phyloP scores from a whole-genome alignment of 37 sponge, comb jelly and placozoan genomes.

The Dysidea cf. avara region DNA sequence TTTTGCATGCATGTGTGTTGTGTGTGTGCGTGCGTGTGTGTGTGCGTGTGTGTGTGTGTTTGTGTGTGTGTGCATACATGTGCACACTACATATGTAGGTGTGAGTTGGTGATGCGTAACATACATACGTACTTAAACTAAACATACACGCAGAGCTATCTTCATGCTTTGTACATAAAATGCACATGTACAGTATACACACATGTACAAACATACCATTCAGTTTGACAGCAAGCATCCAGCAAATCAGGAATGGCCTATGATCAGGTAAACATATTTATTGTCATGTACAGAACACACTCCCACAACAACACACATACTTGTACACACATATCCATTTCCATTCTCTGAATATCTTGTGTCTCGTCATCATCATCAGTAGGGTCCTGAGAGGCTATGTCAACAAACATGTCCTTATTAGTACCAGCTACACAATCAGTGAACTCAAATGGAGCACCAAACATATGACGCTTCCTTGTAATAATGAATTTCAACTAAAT shows the following conservation, averaged over 20 bases:
- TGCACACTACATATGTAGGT: no score
- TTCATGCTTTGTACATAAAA: no score
- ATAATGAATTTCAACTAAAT: conserved; percentile 60
- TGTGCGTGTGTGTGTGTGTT: no score
- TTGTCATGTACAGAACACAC: no score
- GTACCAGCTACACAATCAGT: conserved; percentile 45
- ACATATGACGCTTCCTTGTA: conserved; percentile 66
- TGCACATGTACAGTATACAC: no score
- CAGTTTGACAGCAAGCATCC: conserved; percentile 63
- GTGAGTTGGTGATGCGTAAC: no score
- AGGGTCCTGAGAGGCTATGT: conserved; percentile 54
- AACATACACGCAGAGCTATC: no score
- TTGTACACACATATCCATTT: conserved; percentile 77
- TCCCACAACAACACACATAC: no score
- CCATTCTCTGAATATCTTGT: conserved; percentile 58
- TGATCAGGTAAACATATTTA: neutral
- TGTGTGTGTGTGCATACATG: no score
- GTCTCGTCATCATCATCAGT: conserved; percentile 51
- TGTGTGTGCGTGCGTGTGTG: no score
- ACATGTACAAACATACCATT: conserved; percentile 26
- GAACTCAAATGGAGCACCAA: conserved; percentile 64
- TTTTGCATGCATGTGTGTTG: no score
- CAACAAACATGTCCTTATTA: conserved; percentile 50
- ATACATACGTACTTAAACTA: no score
- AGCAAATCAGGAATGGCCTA: conserved; percentile 56